Base-by-base conservation (phyloP, 2,888 invertebrate species). In the Flexamia atlantica region DNA sequence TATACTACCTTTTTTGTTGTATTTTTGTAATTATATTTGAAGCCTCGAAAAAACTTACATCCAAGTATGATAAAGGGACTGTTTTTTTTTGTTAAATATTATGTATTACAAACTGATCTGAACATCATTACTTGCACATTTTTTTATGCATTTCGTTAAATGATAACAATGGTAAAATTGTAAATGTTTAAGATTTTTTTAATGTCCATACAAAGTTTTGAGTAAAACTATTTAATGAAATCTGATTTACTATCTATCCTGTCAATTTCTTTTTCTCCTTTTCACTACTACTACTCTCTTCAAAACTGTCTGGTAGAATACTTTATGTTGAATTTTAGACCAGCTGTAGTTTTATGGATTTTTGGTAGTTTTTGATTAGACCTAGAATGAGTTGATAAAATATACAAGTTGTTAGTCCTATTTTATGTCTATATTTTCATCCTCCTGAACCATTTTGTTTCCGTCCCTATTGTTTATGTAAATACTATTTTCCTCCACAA, bases 281-380 rank as follows among this genome's bases (percentile, higher is more conserved):
- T 9, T 72, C n/a, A 23, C 42, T 23, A 7, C 14, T 23, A 72
- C 4, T 23, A 40, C 50, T 20, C 28, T 40, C 76, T 76, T 76
- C 76, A 76, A 50, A 76, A 76, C 76, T 76, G 76, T 76, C 76
- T 50, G 46, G 40, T 76, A 46, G 36, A 17, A 7, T 28, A 50
- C 9, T 76, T 40, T 2, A 23, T 76, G 76, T 76, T 76, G 28
- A 76, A 25, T 46, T 28, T 23, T 76, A 76, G 72, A 40, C n/a
- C 40, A 68, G 17, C 10, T 70, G 32, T 32, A 36, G 40, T 32
- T 32, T n/a, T 40, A 20, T 40, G 32, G 32, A 20, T n/a, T n/a
- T 32, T 70, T 20, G 2, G 70, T 70, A 70, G 70, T 20, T 70
- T 68, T 70, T 32, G 32, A n/a, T 72, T 72, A 42, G 40, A 2